Conservation (phyloP, 2,113 vertebrate species). For the Gymnarchus niloticus region DNA sequence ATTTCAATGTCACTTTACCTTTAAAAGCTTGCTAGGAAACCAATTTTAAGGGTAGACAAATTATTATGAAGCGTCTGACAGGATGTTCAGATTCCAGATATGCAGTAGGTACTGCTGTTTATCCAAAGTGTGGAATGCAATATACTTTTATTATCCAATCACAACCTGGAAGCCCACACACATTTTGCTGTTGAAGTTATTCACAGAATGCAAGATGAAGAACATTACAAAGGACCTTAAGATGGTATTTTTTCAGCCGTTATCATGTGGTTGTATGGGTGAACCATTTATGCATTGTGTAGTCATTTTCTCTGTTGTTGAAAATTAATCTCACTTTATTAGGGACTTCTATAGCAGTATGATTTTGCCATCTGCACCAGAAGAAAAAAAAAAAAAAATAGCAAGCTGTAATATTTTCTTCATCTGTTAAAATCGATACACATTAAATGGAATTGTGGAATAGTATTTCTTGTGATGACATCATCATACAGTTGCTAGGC, state of each 20-base stretch:
- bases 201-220: neutral
- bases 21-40: too few species aligned
- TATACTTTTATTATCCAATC: neutral
- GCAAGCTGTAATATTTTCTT: neutral
- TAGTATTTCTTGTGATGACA: neutral
- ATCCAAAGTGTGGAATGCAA: neutral
- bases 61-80: neutral
- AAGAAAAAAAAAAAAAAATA: neutral
- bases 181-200: neutral
- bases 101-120: neutral
- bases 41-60: too few species aligned
- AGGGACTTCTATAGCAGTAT: neutral
- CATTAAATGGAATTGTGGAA: neutral
- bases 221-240: neutral
- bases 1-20: neutral
- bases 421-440: neutral
- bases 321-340: neutral
- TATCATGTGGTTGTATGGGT: neutral
- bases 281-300: neutral
- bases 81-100: neutral
- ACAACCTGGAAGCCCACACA: neutral
- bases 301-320: neutral
- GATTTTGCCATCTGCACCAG: neutral
- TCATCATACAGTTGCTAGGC: slow-evolving; percentile 8
- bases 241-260: neutral